Conservation (phyloP, 2,113 vertebrate genomes). For the Indri indri region DNA sequence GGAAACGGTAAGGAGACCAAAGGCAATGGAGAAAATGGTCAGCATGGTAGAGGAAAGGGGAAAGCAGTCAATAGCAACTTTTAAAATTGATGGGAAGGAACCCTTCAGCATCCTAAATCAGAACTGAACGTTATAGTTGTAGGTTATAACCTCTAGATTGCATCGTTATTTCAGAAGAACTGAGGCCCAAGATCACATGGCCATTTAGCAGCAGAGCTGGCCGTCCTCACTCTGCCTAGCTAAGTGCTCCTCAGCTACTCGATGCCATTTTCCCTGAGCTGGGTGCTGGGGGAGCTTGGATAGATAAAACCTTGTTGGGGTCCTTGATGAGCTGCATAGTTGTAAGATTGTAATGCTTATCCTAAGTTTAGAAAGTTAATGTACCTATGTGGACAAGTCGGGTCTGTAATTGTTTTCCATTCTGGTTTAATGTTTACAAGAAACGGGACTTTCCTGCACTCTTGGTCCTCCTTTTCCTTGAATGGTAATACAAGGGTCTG, state of each 20-base stretch:
- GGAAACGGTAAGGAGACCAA: neutral
- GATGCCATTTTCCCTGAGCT: neutral
- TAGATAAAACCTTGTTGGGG: neutral
- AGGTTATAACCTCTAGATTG: neutral
- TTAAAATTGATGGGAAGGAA: neutral
- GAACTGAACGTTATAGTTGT: neutral
- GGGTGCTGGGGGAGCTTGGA: neutral
- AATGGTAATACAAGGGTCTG: neutral
- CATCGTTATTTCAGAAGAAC: neutral
- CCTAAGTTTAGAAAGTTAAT: neutral
- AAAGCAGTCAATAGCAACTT: neutral
- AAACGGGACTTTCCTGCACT: neutral
- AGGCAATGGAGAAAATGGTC: neutral
- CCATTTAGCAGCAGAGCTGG: neutral
- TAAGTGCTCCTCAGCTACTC: too few species aligned
- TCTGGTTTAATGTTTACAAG: neutral
- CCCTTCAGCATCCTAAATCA: neutral
- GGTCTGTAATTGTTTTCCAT: neutral
- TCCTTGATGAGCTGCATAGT: neutral
- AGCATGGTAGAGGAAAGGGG: neutral
- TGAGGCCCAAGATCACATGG: neutral
- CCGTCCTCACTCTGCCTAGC: neutral
- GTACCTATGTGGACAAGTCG: neutral
- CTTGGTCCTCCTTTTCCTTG: too few species aligned
- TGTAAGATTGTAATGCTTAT: neutral